Base-by-base conservation (phyloP, 2,888 invertebrate species). In the Psylliodes chrysocephalus region DNA sequence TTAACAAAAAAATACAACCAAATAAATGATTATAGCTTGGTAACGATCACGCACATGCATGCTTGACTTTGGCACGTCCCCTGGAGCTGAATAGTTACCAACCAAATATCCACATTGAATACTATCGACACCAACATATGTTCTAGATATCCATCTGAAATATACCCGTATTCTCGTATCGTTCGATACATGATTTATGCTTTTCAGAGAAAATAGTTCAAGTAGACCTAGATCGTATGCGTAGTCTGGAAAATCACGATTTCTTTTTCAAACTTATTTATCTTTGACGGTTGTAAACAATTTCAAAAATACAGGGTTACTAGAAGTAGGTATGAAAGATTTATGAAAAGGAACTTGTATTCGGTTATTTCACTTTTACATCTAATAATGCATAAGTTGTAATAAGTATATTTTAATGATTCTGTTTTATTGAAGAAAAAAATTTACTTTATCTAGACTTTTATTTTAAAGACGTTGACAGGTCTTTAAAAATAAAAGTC, bases 51-150 rank as follows among this genome's bases (percentile, higher is more conserved):
- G 47, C 35, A 22, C 35, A 35, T 56, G 18, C 38, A 30, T 30
- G 28, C 46, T 28, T 33, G 57, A 53, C 30, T 51, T 53, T 57
- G 53, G 57, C 14, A 38, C 19, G 30, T 47, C 40, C 53, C 59
- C 49, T 19, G 8, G 25, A 40, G 59, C 53, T 53, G 18, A 55
- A 47, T 59, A 53, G 53, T 54, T 64, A 52, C 64, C 28, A 40
- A 53, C 30, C 52, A 47, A 51, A 59, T 63, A 64, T 55, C 56
- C 55, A 60, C 53, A 44, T 59, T 53, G 63, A 67, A 69, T 62
- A 62, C 28, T 42, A 69, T 69, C 68, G 71, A 72, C 72, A 72
- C 69, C 70, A 72, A 71, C 71, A 71, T 60, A 69, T 73, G 71
- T 73, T 67, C 65, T 55, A 71, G 73, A 71, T 71, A 60, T 57